Evolutionary conservation across 2,888 invertebrate species (phyloP).

Genomic region (Raillietiella orientalis): DNA sequence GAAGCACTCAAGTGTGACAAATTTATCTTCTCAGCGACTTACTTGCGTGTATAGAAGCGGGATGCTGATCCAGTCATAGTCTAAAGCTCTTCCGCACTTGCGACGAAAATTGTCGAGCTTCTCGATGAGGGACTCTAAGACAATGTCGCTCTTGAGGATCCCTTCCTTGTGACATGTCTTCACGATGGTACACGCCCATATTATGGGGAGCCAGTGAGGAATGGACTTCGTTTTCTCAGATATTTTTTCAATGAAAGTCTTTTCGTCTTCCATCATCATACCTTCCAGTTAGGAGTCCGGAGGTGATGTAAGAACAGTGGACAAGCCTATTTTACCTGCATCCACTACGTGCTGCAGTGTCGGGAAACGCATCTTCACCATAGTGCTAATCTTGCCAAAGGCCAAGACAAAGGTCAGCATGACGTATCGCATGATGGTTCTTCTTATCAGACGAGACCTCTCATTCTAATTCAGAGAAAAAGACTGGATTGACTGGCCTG

Average conservation of each 20-base stretch:
- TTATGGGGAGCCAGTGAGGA: constrained; percentile 71
- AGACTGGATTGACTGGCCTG: neutral
- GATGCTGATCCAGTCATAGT: constrained; percentile 46
- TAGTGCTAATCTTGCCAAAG: constrained; percentile 48
- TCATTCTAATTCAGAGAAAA: constrained; percentile 25
- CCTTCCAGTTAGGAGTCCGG: constrained; percentile 20
- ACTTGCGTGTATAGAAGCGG: constrained; percentile 50
- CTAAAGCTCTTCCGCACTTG: constrained; percentile 25
- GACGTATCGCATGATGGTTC: constrained; percentile 49
- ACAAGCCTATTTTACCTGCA: constrained; percentile 22
- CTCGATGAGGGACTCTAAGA: constrained; percentile 63
- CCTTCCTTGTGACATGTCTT: constrained; percentile 67
- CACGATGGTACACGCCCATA: constrained; percentile 67
- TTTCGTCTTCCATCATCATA: constrained; percentile 44
- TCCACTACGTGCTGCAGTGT: constrained; percentile 49
- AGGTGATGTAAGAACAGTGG: neutral
- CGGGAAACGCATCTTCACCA: constrained; percentile 63
- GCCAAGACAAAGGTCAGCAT: constrained; percentile 64
- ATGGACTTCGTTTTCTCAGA: constrained; percentile 41
- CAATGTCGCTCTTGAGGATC: constrained; percentile 59
- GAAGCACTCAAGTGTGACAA: no score
- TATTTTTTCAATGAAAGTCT: constrained; percentile 36
- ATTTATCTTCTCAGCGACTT: no score
- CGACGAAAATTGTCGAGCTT: constrained; percentile 54
- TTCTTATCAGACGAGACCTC: constrained; percentile 41